phyloP scores from a whole-genome alignment of 2,797 vertebrate species.

The Smutsia temminckii region DNA sequence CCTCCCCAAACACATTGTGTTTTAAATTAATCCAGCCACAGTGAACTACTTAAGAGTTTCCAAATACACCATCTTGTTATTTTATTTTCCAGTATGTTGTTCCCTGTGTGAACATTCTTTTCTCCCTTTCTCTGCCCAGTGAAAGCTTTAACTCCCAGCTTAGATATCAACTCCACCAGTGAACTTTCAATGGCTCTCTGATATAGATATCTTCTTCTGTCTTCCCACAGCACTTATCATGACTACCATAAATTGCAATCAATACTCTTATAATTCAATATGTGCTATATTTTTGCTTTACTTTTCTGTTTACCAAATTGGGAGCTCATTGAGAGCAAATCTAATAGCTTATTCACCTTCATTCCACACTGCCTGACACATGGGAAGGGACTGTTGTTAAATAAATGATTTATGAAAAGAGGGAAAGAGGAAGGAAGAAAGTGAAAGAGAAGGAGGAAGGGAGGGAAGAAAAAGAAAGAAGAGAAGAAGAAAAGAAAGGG shows the following conservation, averaged over 20 bases:
- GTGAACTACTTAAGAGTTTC: not conserved
- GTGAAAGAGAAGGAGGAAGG: not conserved
- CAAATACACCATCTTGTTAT: not conserved
- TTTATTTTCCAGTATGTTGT: not conserved
- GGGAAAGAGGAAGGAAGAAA: no score
- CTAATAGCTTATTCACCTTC: not conserved
- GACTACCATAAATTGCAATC: not conserved
- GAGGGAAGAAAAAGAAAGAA: not conserved
- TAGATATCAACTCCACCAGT: not conserved
- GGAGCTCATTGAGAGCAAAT: not conserved
- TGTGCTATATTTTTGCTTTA: not conserved
- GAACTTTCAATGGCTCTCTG: not conserved
- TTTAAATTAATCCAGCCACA: not conserved
- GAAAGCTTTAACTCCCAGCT: conserved; percentile 18
- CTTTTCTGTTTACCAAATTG: not conserved
- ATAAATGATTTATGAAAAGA: not conserved
- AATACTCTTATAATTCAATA: not conserved
- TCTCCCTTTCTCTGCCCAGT: not conserved
- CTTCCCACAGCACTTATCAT: not conserved
- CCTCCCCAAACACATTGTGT: not conserved
- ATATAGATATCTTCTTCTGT: not conserved
- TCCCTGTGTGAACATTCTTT: conserved; percentile 26
- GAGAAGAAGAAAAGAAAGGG: not conserved
- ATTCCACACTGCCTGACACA: not conserved
- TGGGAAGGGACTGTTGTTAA: not conserved